These are phyloP conservation scores for Drosophila mimica DNA, from an alignment of 2,888 invertebrate genomes.

Conservation along the genomic window DNA sequence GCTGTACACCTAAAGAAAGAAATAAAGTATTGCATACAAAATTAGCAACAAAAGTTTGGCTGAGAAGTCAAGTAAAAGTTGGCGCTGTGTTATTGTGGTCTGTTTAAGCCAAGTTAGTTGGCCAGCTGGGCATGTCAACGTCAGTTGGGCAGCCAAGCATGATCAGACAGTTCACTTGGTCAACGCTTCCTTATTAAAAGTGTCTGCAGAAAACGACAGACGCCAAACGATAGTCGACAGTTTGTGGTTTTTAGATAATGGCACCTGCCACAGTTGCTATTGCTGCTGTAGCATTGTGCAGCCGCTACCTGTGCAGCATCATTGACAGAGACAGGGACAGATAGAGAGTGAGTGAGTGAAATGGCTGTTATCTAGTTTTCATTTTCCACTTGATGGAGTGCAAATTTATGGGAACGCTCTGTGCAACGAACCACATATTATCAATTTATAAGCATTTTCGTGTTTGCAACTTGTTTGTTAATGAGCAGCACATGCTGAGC, in stretches of 20 bases:
- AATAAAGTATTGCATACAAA: background rate
- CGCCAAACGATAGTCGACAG: conserved; percentile 14
- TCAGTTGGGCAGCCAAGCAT: conserved; percentile 40
- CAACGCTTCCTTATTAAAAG: conserved; percentile 60
- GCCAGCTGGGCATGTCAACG: conserved; percentile 28
- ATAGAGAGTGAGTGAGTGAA: background rate
- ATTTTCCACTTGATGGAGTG: conserved; percentile 80
- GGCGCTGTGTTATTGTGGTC: conserved; percentile 37
- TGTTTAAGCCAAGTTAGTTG: conserved; percentile 45
- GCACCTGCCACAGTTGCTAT: conserved; percentile 3
- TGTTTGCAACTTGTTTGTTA: conserved; percentile 62
- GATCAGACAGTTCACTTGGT: conserved; percentile 50
- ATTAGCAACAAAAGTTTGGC: conserved; percentile 14
- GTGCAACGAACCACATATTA: conserved; percentile 64
- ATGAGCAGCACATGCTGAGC: conserved; percentile 51
- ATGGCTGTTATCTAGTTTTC: conserved; percentile 52
- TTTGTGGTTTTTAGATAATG: conserved; percentile 21
- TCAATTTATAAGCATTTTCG: conserved; percentile 69
- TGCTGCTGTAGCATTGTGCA: conserved; percentile 18
- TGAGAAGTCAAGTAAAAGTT: conserved; percentile 24
- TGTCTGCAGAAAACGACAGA: conserved; percentile 51
- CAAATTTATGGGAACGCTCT: conserved; percentile 55
- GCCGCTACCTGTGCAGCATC: background rate
- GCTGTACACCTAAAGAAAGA: background rate
- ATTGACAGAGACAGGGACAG: background rate